Evolutionary conservation across 2,113 vertebrate genomes (phyloP).

Genomic region (Cyprinodon tularosa): DNA sequence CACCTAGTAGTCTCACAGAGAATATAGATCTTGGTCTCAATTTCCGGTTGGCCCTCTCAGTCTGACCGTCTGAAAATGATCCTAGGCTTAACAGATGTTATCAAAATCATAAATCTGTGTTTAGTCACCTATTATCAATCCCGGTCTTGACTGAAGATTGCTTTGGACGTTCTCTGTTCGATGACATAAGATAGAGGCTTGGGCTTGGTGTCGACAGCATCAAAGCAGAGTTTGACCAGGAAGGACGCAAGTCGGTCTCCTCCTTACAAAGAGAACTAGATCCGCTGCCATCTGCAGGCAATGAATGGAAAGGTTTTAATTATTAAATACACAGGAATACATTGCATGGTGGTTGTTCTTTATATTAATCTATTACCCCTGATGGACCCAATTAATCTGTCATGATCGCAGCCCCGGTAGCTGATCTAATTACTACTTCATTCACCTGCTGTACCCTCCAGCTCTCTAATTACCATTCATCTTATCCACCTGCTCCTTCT

Average conservation of each 20-base stretch:
- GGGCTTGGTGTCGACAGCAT: slow-evolving; percentile 16
- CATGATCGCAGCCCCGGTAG: background rate
- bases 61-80: background rate
- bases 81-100: background rate
- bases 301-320: background rate
- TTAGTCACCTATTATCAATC: slow-evolving; percentile 46
- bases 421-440: too few relatives aligned
- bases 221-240: slow-evolving; percentile 21
- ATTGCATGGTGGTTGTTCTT: background rate
- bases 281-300: slow-evolving; percentile 20
- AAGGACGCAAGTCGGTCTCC: slow-evolving; percentile 21
- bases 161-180: slow-evolving; percentile 15
- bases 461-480: too few relatives aligned
- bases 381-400: background rate
- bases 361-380: background rate
- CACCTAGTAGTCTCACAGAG: too few relatives aligned
- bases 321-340: background rate
- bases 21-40: too few relatives aligned
- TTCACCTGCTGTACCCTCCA: too few relatives aligned
- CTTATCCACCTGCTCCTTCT: too few relatives aligned
- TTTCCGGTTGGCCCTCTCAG: background rate
- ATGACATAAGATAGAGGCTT: slow-evolving; percentile 8
- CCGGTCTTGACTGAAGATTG: slow-evolving; percentile 29
- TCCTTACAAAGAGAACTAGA: slow-evolving; percentile 37
- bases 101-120: background rate